These are phyloP conservation scores for Scaptomyza montana DNA, from an alignment of 1,140 invertebrate genomes.

Conservation along the genomic window DNA sequence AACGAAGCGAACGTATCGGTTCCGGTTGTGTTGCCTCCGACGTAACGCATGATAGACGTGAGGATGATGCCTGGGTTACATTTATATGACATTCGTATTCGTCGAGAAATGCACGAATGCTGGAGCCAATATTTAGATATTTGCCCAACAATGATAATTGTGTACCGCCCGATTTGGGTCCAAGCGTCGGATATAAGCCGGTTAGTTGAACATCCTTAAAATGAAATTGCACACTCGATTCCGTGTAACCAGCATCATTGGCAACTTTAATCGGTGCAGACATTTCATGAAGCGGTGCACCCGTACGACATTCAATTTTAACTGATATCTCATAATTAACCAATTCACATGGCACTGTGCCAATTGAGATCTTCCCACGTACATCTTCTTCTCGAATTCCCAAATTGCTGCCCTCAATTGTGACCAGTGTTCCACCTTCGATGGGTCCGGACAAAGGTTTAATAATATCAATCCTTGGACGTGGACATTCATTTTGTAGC, in stretches of 20 bases:
- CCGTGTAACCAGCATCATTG: constrained; percentile 94
- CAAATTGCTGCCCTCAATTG: constrained; percentile 97
- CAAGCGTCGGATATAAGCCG: constrained; percentile 92
- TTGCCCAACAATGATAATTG: constrained; percentile 94
- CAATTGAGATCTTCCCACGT: constrained; percentile 94
- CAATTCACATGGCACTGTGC: constrained; percentile 93
- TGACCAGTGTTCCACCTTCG: constrained; percentile 97
- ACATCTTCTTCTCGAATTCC: constrained; percentile 96
- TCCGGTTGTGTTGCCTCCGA: constrained; percentile 86
- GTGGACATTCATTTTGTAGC: constrained; percentile 92
- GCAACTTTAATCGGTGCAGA: constrained; percentile 93
- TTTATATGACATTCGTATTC: constrained; percentile 95
- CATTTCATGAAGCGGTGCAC: constrained; percentile 89
- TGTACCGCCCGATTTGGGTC: constrained; percentile 97
- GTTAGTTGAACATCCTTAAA: constrained; percentile 94
- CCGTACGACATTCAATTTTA: constrained; percentile 94
- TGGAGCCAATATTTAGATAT: constrained; percentile 97
- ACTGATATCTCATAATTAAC: constrained; percentile 96
- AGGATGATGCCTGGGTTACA: constrained; percentile 94
- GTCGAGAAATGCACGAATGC: constrained; percentile 94
- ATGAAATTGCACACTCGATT: constrained; percentile 94
- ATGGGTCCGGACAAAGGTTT: constrained; percentile 96
- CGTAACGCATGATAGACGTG: constrained; percentile 93
- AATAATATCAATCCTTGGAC: constrained; percentile 97
- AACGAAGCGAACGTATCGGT: constrained; percentile 86